Evolutionary conservation across 2,888 invertebrate genomes (phyloP).

Genomic region (Eulithis prunata): DNA sequence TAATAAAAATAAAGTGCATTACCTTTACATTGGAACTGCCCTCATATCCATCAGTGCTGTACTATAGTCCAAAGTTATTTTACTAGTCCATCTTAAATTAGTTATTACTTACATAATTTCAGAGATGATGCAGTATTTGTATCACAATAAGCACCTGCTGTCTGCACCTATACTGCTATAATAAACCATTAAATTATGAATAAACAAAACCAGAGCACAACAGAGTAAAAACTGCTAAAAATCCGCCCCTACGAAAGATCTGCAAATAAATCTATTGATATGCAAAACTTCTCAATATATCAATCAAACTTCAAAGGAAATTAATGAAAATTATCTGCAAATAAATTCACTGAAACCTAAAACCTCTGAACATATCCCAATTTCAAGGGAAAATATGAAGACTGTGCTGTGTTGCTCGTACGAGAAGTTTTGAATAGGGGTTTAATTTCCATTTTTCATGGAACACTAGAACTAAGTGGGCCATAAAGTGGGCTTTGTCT

Average conservation of each 20-base stretch:
- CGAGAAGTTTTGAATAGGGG: background rate
- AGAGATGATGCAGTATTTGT: conserved; percentile 1
- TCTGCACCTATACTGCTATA: conserved; percentile 2
- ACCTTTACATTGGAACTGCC: conserved; percentile 5
- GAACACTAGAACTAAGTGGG: background rate
- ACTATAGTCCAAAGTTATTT: background rate
- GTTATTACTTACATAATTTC: conserved; percentile 9
- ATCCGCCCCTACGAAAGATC: background rate
- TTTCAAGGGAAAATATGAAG: background rate
- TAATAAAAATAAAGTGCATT: conserved; percentile 11
- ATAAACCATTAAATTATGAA: background rate
- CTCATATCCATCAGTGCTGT: background rate
- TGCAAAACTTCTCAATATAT: background rate
- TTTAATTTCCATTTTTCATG: background rate
- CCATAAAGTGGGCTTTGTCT: conserved; percentile 22
- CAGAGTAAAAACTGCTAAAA: background rate
- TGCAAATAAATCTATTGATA: background rate
- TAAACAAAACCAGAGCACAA: background rate
- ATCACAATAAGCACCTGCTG: conserved; percentile 3
- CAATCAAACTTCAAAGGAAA: background rate
- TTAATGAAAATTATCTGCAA: background rate
- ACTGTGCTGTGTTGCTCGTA: background rate
- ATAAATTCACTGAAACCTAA: background rate
- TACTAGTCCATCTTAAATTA: conserved; percentile 1
- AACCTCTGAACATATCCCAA: background rate